These are phyloP conservation scores for Procambarus clarkii DNA, from an alignment of 1,140 invertebrate genomes.

Conservation along the genomic window DNA sequence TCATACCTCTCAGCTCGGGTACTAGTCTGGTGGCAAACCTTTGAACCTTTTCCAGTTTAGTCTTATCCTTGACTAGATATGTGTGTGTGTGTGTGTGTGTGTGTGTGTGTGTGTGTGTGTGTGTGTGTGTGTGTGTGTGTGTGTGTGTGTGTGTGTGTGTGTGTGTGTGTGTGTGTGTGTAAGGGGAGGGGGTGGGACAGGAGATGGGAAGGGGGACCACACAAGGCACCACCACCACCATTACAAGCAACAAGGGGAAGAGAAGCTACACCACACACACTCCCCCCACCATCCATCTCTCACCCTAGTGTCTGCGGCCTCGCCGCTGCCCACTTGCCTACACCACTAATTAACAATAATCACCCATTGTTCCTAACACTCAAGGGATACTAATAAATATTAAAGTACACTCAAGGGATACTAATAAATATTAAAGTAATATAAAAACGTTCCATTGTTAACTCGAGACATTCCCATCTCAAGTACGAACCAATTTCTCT, in stretches of 20 bases:
- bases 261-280: too few species aligned
- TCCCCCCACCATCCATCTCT: neutral
- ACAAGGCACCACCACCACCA: neutral
- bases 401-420: neutral
- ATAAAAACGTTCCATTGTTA: neutral
- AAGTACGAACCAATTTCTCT: too few species aligned
- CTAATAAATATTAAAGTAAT: neutral
- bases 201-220: too few species aligned
- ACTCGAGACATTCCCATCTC: neutral
- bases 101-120: neutral
- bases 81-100: neutral
- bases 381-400: neutral
- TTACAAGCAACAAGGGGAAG: neutral
- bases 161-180: too few species aligned
- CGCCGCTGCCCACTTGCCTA: neutral
- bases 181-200: too few species aligned
- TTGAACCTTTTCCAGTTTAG: too few species aligned
- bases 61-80: too few species aligned
- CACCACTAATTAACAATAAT: neutral
- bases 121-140: too few species aligned
- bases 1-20: too few species aligned
- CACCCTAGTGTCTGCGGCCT: neutral
- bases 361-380: conserved; percentile 12
- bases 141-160: too few species aligned
- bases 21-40: too few species aligned